These are phyloP conservation scores for Microcebus murinus DNA, from an alignment of 2,113 vertebrate genomes.

Conservation along the genomic window DNA sequence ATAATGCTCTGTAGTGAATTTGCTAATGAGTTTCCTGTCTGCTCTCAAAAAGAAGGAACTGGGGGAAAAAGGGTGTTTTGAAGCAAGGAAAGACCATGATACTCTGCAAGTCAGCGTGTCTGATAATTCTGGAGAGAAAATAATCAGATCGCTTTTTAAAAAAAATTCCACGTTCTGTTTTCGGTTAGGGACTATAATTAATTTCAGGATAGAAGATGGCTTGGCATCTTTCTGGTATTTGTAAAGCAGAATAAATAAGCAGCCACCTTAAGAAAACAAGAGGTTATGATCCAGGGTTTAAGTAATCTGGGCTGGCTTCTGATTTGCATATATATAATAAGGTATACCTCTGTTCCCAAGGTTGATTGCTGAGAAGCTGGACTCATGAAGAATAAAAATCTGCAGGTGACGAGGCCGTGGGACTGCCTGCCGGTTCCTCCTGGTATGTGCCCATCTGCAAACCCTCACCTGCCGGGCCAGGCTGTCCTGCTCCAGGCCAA, in stretches of 20 bases:
- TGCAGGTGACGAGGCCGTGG: background rate
- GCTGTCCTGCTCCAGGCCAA: background rate
- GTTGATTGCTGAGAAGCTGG: constrained; percentile 24
- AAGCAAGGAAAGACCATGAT: background rate
- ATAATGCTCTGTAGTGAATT: constrained; percentile 57
- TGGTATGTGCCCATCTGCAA: fast-evolving
- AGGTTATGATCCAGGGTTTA: constrained; percentile 31
- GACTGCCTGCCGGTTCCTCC: background rate
- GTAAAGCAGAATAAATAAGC: constrained; percentile 74
- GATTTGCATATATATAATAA: constrained; percentile 56
- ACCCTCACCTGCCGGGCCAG: background rate
- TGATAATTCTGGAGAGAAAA: constrained; percentile 58
- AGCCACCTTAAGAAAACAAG: constrained; percentile 13
- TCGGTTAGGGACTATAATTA: constrained; percentile 61
- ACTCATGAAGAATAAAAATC: constrained; percentile 17
- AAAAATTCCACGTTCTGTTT: background rate
- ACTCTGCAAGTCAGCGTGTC: background rate
- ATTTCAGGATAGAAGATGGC: constrained; percentile 55
- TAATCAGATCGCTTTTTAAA: constrained; percentile 40
- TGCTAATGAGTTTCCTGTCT: constrained; percentile 64
- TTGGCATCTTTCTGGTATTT: constrained; percentile 56
- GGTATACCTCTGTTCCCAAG: background rate
- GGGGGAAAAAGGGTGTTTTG: background rate
- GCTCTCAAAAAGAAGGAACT: background rate
- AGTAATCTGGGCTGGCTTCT: constrained; percentile 50